phyloP scores from a whole-genome alignment of 2,113 vertebrate species.

The Nothocercus julius region DNA sequence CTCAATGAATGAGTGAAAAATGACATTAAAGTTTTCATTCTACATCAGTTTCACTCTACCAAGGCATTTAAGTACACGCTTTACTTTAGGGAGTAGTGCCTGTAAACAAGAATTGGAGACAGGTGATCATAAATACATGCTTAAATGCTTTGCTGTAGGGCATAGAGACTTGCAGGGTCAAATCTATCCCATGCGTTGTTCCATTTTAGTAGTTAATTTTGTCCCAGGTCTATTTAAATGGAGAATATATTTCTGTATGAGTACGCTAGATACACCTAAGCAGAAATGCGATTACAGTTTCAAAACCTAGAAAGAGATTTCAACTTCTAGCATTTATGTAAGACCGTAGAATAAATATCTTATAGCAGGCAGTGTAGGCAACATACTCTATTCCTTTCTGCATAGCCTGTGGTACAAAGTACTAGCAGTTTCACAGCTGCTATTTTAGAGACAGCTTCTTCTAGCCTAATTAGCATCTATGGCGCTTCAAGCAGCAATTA shows the following conservation, averaged over 20 bases:
- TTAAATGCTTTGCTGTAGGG: conserved; percentile 30
- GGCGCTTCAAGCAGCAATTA: conserved; percentile 73
- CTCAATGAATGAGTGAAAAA: background rate
- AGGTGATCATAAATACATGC: background rate
- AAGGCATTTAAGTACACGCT: background rate
- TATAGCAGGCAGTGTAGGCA: conserved; percentile 10
- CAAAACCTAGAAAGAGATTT: conserved; percentile 44
- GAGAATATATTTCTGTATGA: conserved; percentile 1
- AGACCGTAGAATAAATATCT: conserved; percentile 43
- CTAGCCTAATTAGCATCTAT: conserved; percentile 71
- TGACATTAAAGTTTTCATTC: background rate
- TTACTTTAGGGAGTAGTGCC: background rate
- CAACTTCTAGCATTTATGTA: conserved; percentile 42
- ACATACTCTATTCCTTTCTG: background rate
- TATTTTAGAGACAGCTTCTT: conserved; percentile 63
- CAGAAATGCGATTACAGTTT: conserved; percentile 34
- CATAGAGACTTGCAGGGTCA: background rate
- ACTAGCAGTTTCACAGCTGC: conserved; percentile 45
- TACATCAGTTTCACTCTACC: background rate
- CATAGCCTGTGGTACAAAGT: background rate
- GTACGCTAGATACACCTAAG: background rate
- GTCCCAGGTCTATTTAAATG: conserved; percentile 13
- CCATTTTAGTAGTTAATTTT: conserved; percentile 18
- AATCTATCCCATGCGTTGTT: background rate
- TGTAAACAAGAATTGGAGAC: background rate